A percentile compares a stretch with the other conserved stretches of the same genome.
phyloP scores from a whole-genome alignment of 1,140 invertebrate species.

The Matsumurasca onukii region DNA sequence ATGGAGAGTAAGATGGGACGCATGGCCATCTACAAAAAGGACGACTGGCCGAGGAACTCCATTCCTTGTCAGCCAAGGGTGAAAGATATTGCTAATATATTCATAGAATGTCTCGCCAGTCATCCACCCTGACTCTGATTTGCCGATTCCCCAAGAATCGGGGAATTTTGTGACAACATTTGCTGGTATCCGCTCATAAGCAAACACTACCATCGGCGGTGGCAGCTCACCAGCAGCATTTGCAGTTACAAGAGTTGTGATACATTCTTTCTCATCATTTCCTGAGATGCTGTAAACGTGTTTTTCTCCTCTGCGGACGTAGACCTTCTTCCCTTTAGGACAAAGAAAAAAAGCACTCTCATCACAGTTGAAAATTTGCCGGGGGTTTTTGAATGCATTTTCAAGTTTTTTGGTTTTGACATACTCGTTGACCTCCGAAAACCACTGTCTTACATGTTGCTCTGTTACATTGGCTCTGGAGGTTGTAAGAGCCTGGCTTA shows the following conservation, averaged over 20 bases:
- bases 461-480: conserved; percentile 33
- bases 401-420: conserved; percentile 40
- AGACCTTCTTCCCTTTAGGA: conserved; percentile 43
- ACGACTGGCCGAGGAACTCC: conserved; percentile 42
- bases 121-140: conserved; percentile 45
- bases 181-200: conserved; percentile 41
- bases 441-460: conserved; percentile 41
- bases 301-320: conserved; percentile 43
- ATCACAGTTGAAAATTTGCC: conserved; percentile 48
- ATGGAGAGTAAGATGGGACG: conserved; percentile 46
- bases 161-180: conserved; percentile 43
- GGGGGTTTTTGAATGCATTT: conserved; percentile 42
- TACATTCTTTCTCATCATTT: conserved; percentile 46
- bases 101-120: conserved; percentile 32
- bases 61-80: conserved; percentile 35
- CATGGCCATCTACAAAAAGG: conserved; percentile 50
- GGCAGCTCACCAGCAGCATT: conserved; percentile 26
- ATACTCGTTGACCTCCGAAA: conserved; percentile 39
- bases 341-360: conserved; percentile 46
- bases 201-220: conserved; percentile 33
- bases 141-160: conserved; percentile 45
- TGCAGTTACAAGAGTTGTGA: conserved; percentile 32
- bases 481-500: conserved; percentile 34
- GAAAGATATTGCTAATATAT: conserved; percentile 36
- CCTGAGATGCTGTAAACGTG: conserved; percentile 40